phyloP scores from a whole-genome alignment of 2,888 invertebrate genomes.

The Petrophora chlorosata region DNA sequence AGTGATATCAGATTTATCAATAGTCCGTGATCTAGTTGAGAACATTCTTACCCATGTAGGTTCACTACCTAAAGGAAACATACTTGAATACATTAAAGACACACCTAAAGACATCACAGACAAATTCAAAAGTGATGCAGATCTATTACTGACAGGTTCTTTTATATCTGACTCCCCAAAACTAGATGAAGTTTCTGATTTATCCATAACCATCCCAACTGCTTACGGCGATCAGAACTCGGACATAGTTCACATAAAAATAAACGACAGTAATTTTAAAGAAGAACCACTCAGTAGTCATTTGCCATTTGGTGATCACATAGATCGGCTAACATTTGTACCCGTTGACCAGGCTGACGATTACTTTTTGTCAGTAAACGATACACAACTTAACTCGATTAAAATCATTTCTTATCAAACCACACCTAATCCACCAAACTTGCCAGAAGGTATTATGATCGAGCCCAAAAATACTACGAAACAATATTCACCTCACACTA shows the following conservation, averaged over 20 bases:
- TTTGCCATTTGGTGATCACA: neutral
- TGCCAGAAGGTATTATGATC: neutral
- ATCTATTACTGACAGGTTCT: too few species aligned
- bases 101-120: too few species aligned
- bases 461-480: neutral
- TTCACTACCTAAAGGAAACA: neutral
- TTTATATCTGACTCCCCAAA: neutral
- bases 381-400: neutral
- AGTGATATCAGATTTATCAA: neutral
- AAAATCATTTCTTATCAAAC: neutral
- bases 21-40: constrained; percentile 3
- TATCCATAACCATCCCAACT: neutral
- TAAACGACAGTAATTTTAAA: neutral
- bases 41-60: constrained; percentile 1
- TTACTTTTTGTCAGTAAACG: neutral
- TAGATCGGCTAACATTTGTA: neutral
- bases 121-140: too few species aligned
- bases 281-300: neutral
- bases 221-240: too few species aligned
- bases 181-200: neutral
- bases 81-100: neutral
- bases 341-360: neutral
- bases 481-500: neutral
- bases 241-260: too few species aligned
- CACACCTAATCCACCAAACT: neutral